Base-by-base conservation (phyloP, 2,888 invertebrate species). In the Drosophila subquinaria region DNA sequence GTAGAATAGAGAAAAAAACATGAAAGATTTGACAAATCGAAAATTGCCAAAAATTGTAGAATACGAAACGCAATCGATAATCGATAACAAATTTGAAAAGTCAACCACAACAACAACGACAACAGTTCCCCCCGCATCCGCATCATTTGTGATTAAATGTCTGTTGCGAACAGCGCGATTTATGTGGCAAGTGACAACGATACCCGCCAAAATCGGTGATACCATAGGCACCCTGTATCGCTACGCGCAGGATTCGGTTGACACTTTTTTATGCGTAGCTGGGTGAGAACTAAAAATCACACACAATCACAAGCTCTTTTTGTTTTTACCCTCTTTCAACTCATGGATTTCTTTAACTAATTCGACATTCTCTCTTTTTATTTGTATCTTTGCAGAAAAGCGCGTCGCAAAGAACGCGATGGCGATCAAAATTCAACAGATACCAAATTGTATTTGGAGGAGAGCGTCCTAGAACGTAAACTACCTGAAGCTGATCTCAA, bases 331-430 rank as follows among this genome's bases (percentile, higher is more conserved):
- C 1, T 3, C 3, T n/a, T n/a, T n/a, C n/a, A n/a, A n/a, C n/a
- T n/a, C n/a, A n/a, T n/a, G n/a, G n/a, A n/a, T 33, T 0, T 13
- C 15, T 3, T 2, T 6, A 13, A 40, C 13, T 40, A 50, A 40
- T 33, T 10, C 0, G 1, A 13, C 1, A 6, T 15, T 57, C 4
- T 64, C 27, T 47, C n/a, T 68, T 66, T 27, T 69, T 48, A 66
- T 77, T 77, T 75, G 68, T 92, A 23, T 89, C 69, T 79, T 94
- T 94, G 79, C 95, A 98, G 98, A 96, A 98, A 98, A 95, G 97
- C 98, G 94, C 96, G 98, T 94, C 97, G 98, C 93, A 98, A 98
- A 94, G 98, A 98, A 94, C 97, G 97, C 93, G 98, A 98, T 93
- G 96, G 96, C 90, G 95, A 95, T 93, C 94, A 95, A 93, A 94